phyloP scores from a whole-genome alignment of 2,113 vertebrate species.

The Theropithecus gelada region DNA sequence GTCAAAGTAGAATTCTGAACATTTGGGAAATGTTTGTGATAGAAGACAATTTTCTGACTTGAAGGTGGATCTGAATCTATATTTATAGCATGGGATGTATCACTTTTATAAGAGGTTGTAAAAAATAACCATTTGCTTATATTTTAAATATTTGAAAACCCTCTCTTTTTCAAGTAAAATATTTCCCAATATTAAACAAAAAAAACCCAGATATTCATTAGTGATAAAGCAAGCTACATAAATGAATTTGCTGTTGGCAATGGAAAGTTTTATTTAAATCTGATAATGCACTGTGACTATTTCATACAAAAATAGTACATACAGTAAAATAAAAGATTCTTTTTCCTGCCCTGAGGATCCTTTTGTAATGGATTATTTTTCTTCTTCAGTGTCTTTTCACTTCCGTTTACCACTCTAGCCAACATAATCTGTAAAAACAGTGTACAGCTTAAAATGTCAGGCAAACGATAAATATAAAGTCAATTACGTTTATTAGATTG shows the following conservation, averaged over 20 bases:
- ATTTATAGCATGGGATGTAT: not conserved
- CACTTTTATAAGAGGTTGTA: not conserved
- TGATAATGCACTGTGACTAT: not conserved
- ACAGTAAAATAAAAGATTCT: not conserved
- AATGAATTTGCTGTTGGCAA: not conserved
- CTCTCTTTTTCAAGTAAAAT: not conserved
- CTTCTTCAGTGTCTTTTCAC: not conserved
- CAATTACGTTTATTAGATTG: not conserved
- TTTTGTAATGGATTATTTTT: slow-evolving; percentile 1
- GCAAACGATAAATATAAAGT: not conserved
- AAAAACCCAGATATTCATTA: not conserved
- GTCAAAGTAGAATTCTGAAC: slow-evolving; percentile 1
- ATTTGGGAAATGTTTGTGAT: not conserved
- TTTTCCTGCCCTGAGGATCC: not conserved
- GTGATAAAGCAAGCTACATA: not conserved
- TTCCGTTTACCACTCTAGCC: not conserved
- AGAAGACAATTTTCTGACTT: not conserved
- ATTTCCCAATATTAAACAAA: not conserved
- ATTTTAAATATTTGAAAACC: slow-evolving; percentile 30
- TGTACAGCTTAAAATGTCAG: not conserved
- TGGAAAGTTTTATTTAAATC: not conserved
- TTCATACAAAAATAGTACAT: not conserved
- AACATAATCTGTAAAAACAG: not conserved
- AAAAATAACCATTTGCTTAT: not conserved
- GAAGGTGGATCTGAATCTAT: not conserved